A percentile compares a stretch with the other conserved stretches of the same genome.
These are phyloP conservation scores for Varecia variegata DNA, from an alignment of 2,797 vertebrate genomes.

Conservation along the genomic window DNA sequence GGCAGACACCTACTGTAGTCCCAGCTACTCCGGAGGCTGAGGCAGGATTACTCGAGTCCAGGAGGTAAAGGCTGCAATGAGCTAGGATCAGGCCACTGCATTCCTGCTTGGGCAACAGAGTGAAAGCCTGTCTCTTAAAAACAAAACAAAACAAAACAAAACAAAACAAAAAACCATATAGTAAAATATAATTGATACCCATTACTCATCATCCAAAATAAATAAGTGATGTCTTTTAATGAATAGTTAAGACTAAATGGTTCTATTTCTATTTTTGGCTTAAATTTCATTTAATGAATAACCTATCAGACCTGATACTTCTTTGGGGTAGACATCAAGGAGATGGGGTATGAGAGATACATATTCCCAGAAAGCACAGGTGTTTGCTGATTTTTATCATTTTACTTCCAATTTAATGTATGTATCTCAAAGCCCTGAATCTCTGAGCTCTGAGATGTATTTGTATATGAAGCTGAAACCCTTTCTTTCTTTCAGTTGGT, in stretches of 20 bases:
- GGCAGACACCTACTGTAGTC: too few relatives aligned
- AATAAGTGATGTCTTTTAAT: neutral
- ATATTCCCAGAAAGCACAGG: neutral
- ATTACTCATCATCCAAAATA: neutral
- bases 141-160: neutral
- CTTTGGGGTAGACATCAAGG: neutral
- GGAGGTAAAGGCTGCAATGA: too few relatives aligned
- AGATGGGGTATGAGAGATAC: neutral
- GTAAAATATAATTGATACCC: neutral
- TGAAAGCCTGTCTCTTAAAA: neutral
- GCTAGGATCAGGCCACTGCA: too few relatives aligned
- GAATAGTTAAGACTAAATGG: neutral
- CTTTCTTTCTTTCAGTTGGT: neutral
- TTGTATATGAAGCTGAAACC: slow-evolving; percentile 9
- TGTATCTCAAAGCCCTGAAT: neutral
- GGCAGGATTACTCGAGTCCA: too few relatives aligned
- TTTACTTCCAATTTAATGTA: neutral
- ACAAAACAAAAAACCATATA: neutral
- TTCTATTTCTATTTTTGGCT: neutral
- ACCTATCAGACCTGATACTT: neutral
- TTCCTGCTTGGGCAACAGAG: too few relatives aligned
- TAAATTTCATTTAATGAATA: neutral
- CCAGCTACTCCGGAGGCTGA: too few relatives aligned
- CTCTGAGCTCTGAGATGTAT: neutral
- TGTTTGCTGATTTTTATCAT: neutral